Evolutionary conservation across 2,113 vertebrate species (phyloP), one percentile per base, ranked within the genome.

Genomic region (Phocoena sinus): DNA sequence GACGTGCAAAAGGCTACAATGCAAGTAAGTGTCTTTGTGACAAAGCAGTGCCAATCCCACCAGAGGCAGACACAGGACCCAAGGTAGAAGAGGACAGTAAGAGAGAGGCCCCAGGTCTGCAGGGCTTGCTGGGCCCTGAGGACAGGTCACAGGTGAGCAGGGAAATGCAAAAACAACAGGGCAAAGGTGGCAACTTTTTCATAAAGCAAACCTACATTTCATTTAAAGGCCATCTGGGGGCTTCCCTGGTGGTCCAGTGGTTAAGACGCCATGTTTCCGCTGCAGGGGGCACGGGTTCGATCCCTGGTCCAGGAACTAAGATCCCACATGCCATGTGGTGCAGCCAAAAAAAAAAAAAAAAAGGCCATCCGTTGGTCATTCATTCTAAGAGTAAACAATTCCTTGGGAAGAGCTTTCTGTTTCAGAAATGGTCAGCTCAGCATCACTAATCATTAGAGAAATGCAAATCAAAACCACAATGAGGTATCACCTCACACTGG

Each of bases 311-410:
- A 31, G 31, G 47, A 77, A 77, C 47, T 53, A 53, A 77, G 31
- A 53, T 21, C 47, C 28, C 47, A 33, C 28, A 53, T 33, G 28
- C 9, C 1, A 0, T 28, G 31, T 17, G 44, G 50, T 1, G 5
- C 33, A 77, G 31, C 47, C 47, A 77, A 53, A 20, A 77, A 77
- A 33, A 50, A 36, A 36, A 70, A 38, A 6, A 41, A 41, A 38
- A 41, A 41, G 41, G 6, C 41, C 41, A 41, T 1, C 41, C 41
- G 6, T 41, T 41, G 41, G 41, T 41, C 41, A 41, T 41, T 41
- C 41, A 41, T 41, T 41, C 41, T 41, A 41, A 41, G 41, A 41
- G 41, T 41, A 41, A 41, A 41, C 41, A 1, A 41, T 41, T 41
- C 41, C 41, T 41, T 41, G 41, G 38, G 41, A 41, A 41, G 41